A percentile compares a stretch with the other conserved stretches of the same genome.
Conservation (phyloP, 1,140 invertebrate species). For the Temnothorax curvispinosus region DNA sequence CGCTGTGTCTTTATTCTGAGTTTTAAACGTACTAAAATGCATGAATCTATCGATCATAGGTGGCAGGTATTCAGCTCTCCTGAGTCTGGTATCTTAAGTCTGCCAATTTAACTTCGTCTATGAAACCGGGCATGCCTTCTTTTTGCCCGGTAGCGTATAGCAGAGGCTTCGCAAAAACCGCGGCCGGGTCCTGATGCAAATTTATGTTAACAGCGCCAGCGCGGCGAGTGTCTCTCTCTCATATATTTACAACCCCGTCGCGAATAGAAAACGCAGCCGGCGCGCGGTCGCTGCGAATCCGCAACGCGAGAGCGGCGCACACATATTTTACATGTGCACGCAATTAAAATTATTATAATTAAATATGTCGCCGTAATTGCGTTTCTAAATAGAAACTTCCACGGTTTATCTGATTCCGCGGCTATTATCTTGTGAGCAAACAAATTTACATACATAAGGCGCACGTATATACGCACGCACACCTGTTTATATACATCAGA, state of each 20-base stretch:
- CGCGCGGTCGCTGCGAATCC: not conserved
- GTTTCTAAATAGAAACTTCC: constrained; percentile 1
- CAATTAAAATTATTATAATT: constrained; percentile 14
- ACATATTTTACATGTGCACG: not conserved
- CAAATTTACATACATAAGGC: not conserved
- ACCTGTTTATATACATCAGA: not conserved
- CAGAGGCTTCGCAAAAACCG: constrained; percentile 64
- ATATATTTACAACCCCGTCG: constrained; percentile 70
- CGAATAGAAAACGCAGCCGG: constrained; percentile 53
- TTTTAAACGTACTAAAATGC: not conserved
- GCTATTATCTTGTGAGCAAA: not conserved
- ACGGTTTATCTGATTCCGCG: not conserved
- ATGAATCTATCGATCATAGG: constrained; percentile 45
- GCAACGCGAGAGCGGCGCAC: too few relatives aligned
- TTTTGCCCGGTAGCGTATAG: constrained; percentile 32
- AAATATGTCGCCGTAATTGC: not conserved
- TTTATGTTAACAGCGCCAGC: constrained; percentile 78
- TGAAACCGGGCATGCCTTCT: constrained; percentile 54
- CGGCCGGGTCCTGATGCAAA: constrained; percentile 72
- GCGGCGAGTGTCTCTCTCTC: constrained; percentile 69
- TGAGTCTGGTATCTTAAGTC: constrained; percentile 35
- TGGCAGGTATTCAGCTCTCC: constrained; percentile 20
- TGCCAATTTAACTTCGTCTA: constrained; percentile 62
- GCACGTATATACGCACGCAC: not conserved
- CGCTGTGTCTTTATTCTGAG: not conserved